Evolutionary conservation across 2,797 vertebrate species (phyloP).

Genomic region (Peromyscus eremicus): DNA sequence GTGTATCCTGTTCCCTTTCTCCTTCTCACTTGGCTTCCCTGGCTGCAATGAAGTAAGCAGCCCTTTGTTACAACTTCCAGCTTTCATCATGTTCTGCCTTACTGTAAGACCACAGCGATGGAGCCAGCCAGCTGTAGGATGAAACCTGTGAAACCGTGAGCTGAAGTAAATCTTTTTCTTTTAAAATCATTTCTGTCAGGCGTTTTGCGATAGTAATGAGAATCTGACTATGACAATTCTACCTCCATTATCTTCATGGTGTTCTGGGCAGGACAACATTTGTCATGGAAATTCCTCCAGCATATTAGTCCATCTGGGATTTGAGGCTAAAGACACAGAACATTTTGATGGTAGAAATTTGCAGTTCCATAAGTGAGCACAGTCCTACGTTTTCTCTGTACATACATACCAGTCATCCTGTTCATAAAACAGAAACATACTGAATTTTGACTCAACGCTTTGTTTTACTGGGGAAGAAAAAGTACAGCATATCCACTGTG

Average conservation of each 20-base stretch:
- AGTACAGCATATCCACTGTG: background rate
- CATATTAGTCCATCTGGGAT: background rate
- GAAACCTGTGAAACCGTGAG: background rate
- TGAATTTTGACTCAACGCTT: background rate
- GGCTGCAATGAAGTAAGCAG: background rate
- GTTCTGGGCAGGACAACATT: background rate
- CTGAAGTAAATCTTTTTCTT: background rate
- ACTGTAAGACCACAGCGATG: background rate
- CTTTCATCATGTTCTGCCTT: background rate
- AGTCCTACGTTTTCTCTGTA: background rate
- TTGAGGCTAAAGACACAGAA: background rate
- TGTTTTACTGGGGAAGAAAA: conserved; percentile 1
- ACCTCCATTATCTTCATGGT: background rate
- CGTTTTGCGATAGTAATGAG: background rate
- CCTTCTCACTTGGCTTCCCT: background rate
- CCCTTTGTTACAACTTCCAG: background rate
- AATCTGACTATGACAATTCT: background rate
- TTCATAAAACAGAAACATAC: conserved; percentile 27
- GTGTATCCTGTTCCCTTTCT: background rate
- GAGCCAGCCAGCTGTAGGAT: background rate
- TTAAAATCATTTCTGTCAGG: background rate
- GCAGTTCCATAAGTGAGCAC: background rate
- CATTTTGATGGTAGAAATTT: background rate
- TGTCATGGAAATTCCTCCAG: background rate
- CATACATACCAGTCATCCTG: background rate